These are phyloP conservation scores for Timema cristinae DNA, from an alignment of 2,888 invertebrate genomes.

Conservation along the genomic window DNA sequence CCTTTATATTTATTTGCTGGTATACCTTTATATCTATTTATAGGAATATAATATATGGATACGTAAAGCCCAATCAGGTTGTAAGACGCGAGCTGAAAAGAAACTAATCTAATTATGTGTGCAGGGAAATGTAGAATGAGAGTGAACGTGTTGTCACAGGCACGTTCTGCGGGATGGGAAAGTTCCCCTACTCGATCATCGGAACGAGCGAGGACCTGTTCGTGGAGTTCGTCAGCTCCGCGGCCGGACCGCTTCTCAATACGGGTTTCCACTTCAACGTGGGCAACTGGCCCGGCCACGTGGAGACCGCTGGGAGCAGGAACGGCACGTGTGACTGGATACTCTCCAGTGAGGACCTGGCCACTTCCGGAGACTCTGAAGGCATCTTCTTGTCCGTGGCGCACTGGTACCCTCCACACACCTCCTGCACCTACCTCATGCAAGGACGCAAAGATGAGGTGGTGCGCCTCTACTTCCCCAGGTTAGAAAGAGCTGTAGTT, in stretches of 20 bases:
- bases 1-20: no score
- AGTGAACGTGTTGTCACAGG: constrained; percentile 12
- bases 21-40: no score
- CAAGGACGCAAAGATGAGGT: constrained; percentile 83
- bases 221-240: constrained; percentile 84
- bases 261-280: constrained; percentile 95
- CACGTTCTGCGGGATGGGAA: constrained; percentile 63
- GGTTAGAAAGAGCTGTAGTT: constrained; percentile 48
- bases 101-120: no score
- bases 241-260: constrained; percentile 83
- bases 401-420: constrained; percentile 92
- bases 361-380: constrained; percentile 74
- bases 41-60: no score
- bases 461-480: constrained; percentile 84
- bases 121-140: no score
- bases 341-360: constrained; percentile 74
- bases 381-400: constrained; percentile 88
- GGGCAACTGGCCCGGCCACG: constrained; percentile 90
- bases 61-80: no score
- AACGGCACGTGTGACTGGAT: constrained; percentile 88
- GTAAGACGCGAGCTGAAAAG: no score
- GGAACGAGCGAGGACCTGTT: constrained; percentile 86
- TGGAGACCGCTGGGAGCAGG: constrained; percentile 80
- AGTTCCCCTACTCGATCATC: constrained; percentile 90
- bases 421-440: constrained; percentile 86